Evolutionary conservation across 2,797 vertebrate genomes (phyloP), one percentile per base, ranked within the genome.

Genomic region (Threskiornis aethiopicus): DNA sequence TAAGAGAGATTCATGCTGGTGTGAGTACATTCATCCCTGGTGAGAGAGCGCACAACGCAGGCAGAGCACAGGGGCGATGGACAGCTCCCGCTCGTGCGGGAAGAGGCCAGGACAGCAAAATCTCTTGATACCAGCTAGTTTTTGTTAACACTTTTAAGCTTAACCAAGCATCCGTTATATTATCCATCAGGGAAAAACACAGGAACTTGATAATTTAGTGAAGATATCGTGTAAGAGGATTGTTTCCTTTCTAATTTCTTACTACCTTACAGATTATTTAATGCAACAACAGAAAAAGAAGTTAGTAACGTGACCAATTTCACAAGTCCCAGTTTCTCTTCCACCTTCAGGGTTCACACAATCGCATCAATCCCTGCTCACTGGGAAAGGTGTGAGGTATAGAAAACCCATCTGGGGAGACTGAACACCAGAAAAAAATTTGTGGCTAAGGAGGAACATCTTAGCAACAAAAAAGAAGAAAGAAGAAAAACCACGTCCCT

Each of bases 61-160:
- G 28, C 2, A 1, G 49, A 75, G 31, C 28, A 16, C 5, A 33
- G 26, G 18, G 64, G 37, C 3, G 0, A 67, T 5, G 49, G 78
- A 87, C 81, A 94, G 89, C 81, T 94, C 81, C 80, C 0, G 0
- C 64, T 35, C 69, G 17, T 0, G 11, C 2, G 0, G 35, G 13
- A 80, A 72, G 14, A 82, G 16, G 14, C 20, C 22, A 64, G 57
- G 21, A 35, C 2, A 1, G 78, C 15, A 55, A 33, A 14, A 6
- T 10, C 24, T 42, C 51, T 44, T 51, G 29, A 79, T 33, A 71
- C 9, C 22, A 54, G n/a, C n/a, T 54, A 35, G 2, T 1, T 92
- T 89, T 59, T 70, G 5, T 59, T 59, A 73, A 54, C 41, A 52
- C 26, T 69, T 92, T 59, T 29, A 72, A 44, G 25, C 61, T 73